Evolutionary conservation across 2,797 vertebrate species (phyloP), one percentile per base, ranked within the genome.

Genomic region (Sebastolobus alascanus): DNA sequence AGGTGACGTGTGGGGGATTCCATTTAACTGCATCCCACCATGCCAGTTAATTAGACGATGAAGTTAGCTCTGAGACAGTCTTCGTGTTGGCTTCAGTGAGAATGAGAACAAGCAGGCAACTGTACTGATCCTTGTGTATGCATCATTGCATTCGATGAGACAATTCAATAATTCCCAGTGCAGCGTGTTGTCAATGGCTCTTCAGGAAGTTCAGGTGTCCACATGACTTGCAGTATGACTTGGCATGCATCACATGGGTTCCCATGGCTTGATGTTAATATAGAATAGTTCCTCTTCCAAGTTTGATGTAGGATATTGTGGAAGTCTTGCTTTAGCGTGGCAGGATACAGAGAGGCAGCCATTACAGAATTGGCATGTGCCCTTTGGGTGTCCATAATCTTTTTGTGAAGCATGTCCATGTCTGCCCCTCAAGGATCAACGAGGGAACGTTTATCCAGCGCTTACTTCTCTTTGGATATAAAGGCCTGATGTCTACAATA

Each of bases 251-350:
- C 27, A 40, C 40, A 38, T 61, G 31, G 1, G 2, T 27, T 1
- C 4, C 5, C 2, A n/a, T 18, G 2, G 29, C 73, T 66, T 33
- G 1, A 58, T 67, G 18, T 20, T 8, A 8, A 7, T 50, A 50
- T 50, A 20, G 46, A 50, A 20, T 29, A 50, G 35, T 89, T 90
- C 77, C 68, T 68, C 70, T 77, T 74, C 27, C 14, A 12, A 58
- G 11, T 31, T 10, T 50, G 46, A 50, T 50, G 46, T 18, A 50
- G 3, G 14, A 16, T 60, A 38, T 40, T 43, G 46, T 43, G 40
- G 4, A 38, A 13, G 18, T 67, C 9, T 64, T 67, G 6, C n/a
- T 71, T 72, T 35, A 58, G 3, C 0, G 0, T 27, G 20, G 8
- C 31, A 16, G 58, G 4, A 35, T 11, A 13, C n/a, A 75, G 35